A percentile compares a stretch with the other conserved stretches of the same genome.
These are phyloP conservation scores for Onychomys torridus DNA, from an alignment of 2,797 vertebrate species.

Conservation along the genomic window DNA sequence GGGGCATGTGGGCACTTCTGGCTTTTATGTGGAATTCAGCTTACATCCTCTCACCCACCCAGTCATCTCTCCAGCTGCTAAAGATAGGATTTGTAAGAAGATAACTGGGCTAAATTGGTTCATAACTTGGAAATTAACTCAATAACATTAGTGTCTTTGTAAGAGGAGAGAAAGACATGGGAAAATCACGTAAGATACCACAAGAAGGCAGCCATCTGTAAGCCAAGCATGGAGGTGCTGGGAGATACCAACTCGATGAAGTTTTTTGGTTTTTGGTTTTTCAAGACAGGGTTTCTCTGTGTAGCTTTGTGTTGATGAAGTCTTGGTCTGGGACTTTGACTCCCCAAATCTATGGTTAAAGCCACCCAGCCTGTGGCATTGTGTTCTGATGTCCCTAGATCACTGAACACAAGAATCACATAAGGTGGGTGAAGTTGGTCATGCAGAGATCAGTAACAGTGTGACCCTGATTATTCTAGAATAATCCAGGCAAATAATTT, in stretches of 20 bases:
- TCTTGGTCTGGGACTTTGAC: not conserved
- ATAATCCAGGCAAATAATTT: not conserved
- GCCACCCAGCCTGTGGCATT: not conserved
- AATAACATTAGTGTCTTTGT: not conserved
- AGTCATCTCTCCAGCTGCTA: not conserved
- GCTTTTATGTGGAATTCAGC: not conserved
- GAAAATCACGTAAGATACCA: not conserved
- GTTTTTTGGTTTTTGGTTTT: too few relatives aligned
- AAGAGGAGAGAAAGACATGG: not conserved
- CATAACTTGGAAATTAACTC: not conserved
- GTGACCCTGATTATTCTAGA: not conserved
- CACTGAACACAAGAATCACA: not conserved
- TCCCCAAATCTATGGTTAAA: not conserved
- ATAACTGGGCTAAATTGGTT: not conserved
- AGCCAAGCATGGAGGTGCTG: not conserved
- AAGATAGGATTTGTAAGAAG: not conserved
- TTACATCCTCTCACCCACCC: not conserved
- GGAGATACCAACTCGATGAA: not conserved
- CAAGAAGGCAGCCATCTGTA: not conserved
- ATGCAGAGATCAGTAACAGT: not conserved
- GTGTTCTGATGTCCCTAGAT: not conserved
- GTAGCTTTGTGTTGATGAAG: too few relatives aligned
- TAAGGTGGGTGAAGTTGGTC: not conserved
- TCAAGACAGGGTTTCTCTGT: too few relatives aligned
- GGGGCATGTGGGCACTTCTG: not conserved